Percentiles rank a stretch among this genome's conserved stretches.
These are phyloP conservation scores for Cheirogaleus major DNA, from an alignment of 2,797 vertebrate genomes.

Conservation along the genomic window DNA sequence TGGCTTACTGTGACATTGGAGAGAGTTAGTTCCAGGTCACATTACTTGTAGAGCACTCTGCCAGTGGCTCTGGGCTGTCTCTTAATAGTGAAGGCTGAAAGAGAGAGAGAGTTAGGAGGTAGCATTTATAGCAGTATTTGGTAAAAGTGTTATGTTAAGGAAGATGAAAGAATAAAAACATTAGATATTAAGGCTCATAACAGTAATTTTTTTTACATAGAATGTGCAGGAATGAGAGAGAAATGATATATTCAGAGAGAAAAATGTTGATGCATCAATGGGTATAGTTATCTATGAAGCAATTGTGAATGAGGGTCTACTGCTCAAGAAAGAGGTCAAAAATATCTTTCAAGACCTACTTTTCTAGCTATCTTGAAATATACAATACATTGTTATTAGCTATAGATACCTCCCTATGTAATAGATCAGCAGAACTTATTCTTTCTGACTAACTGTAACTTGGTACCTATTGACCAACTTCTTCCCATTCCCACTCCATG, in stretches of 20 bases:
- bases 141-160: background rate
- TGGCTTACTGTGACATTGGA: background rate
- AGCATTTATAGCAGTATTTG: background rate
- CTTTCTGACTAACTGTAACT: too few species aligned
- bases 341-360: background rate
- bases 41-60: background rate
- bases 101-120: background rate
- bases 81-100: background rate
- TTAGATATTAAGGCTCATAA: background rate
- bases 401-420: too few species aligned
- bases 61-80: accelerated
- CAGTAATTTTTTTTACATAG: background rate
- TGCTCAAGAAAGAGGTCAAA: background rate
- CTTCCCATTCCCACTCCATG: too few species aligned
- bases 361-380: background rate
- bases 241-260: background rate
- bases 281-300: background rate
- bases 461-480: too few species aligned
- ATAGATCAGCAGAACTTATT: too few species aligned
- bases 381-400: too few species aligned
- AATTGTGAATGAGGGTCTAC: background rate
- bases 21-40: background rate
- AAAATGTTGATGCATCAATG: too few species aligned
- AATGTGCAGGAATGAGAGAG: background rate
- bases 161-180: background rate